phyloP scores from a whole-genome alignment of 2,888 invertebrate species.

The Athalia rosae region DNA sequence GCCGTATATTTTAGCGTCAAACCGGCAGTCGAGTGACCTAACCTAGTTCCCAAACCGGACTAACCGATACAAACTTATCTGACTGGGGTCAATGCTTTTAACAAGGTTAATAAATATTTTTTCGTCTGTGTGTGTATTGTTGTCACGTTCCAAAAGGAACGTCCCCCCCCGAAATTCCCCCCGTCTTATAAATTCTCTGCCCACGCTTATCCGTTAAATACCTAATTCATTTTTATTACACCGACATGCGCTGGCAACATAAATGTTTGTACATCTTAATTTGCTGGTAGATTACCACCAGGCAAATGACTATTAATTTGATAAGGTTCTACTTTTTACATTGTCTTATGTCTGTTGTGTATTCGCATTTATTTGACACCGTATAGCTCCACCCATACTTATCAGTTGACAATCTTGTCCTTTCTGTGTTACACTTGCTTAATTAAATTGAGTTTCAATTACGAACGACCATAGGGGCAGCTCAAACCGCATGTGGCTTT shows the following conservation, averaged over 20 bases:
- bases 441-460: too few species aligned
- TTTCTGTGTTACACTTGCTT: too few species aligned
- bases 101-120: constrained; percentile 43
- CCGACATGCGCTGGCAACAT: constrained; percentile 27
- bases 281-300: too few species aligned
- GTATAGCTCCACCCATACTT: too few species aligned
- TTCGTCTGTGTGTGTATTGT: constrained; percentile 32
- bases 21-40: constrained; percentile 54
- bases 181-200: neutral
- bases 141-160: constrained; percentile 26
- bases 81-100: constrained; percentile 44
- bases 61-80: constrained; percentile 35
- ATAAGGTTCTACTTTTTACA: too few species aligned
- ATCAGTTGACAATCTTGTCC: too few species aligned
- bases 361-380: too few species aligned
- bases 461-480: too few species aligned
- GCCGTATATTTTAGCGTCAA: constrained; percentile 48
- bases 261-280: neutral
- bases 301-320: too few species aligned
- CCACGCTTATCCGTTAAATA: neutral
- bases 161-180: neutral
- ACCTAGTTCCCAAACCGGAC: constrained; percentile 50
- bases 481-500: too few species aligned
- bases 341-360: too few species aligned
- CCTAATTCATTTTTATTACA: constrained; percentile 24